A percentile compares a stretch with the other conserved stretches of the same genome.
Evolutionary conservation across 2,888 invertebrate species (phyloP).

Genomic region (Hedya salicella): DNA sequence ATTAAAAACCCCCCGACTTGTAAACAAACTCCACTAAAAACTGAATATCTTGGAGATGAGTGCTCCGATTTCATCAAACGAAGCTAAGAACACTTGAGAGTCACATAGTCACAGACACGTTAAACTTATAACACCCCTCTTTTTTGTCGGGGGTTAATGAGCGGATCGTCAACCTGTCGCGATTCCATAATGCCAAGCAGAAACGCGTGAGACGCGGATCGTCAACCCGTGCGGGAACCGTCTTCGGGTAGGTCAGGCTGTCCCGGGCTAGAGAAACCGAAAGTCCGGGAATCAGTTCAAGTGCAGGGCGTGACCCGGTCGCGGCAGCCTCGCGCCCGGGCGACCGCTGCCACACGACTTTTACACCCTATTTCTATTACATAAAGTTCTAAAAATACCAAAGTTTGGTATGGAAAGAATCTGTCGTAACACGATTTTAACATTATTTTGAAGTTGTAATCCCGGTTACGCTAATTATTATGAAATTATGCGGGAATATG

Average conservation of each 20-base stretch:
- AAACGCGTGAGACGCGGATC: constrained; percentile 20
- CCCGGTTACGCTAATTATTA: neutral
- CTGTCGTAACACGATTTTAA: neutral
- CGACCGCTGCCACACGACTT: constrained; percentile 8
- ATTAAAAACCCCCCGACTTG: too few species aligned
- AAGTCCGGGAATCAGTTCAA: constrained; percentile 76
- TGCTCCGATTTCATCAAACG: too few species aligned
- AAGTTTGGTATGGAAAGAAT: constrained; percentile 3
- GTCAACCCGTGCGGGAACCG: constrained; percentile 18
- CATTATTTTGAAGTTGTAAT: neutral
- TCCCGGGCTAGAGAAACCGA: constrained; percentile 71
- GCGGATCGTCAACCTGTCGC: constrained; percentile 12
- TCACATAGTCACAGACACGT: too few species aligned
- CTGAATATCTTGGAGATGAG: too few species aligned
- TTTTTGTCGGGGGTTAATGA: too few species aligned
- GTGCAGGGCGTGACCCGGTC: constrained; percentile 70
- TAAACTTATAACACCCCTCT: too few species aligned
- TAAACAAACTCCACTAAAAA: too few species aligned
- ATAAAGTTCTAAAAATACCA: too few species aligned
- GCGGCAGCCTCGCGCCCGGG: constrained; percentile 50
- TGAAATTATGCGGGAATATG: neutral
- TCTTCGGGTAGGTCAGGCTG: constrained; percentile 74
- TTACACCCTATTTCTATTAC: neutral
- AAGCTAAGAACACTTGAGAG: too few species aligned
- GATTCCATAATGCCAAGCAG: neutral